Conservation (phyloP, 2,113 vertebrate genomes). For the Pyrgilauda ruficollis region DNA sequence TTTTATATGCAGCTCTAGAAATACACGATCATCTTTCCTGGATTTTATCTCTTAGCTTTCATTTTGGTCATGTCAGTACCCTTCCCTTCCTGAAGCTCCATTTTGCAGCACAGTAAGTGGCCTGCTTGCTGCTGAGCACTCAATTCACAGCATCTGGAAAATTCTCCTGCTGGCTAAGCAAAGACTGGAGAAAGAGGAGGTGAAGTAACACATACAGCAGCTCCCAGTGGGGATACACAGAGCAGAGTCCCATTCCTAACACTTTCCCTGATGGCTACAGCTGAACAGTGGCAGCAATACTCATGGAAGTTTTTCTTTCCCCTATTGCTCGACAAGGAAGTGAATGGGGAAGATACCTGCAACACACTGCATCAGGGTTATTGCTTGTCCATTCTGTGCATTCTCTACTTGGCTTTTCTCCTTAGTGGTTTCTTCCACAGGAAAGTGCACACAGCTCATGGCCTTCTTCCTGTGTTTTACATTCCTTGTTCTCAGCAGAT, state of each 20-base stretch:
- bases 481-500: background rate
- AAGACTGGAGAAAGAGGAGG: background rate
- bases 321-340: fast-evolving
- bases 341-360: background rate
- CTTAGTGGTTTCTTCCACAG: background rate
- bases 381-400: background rate
- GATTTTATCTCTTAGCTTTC: background rate
- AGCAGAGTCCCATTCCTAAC: background rate
- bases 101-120: background rate
- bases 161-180: background rate
- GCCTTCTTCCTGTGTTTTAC: background rate
- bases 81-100: background rate
- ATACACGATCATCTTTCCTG: fast-evolving
- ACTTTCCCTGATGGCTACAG: fast-evolving
- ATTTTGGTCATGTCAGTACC: background rate
- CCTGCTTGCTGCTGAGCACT: background rate
- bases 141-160: background rate
- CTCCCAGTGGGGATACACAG: background rate
- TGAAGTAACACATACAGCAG: background rate
- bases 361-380: background rate
- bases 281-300: background rate
- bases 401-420: background rate
- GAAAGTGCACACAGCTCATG: background rate
- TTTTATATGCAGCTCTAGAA: background rate
- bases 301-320: background rate